phyloP scores from a whole-genome alignment of 2,888 invertebrate genomes.

The Gortyna flavago region DNA sequence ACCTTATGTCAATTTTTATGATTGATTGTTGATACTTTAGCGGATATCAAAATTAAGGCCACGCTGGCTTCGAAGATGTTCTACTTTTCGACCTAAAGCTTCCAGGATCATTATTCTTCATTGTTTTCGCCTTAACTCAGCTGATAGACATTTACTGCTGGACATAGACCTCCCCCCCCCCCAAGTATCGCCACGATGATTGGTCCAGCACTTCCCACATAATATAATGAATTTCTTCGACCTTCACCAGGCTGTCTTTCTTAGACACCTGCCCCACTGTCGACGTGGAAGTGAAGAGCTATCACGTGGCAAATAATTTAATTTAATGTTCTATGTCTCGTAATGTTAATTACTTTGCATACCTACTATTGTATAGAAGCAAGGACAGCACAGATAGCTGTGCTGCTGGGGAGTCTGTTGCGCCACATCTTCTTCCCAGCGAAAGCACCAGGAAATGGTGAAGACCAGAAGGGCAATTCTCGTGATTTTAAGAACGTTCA shows the following conservation, averaged over 20 bases:
- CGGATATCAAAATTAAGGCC: not conserved
- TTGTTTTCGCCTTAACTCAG: not conserved
- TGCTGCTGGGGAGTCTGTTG: too few relatives aligned
- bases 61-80: not conserved
- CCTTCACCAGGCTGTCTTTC: not conserved
- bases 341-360: too few relatives aligned
- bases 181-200: not conserved
- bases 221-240: not conserved
- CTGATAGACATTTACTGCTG: not conserved
- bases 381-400: too few relatives aligned
- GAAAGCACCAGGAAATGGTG: too few relatives aligned
- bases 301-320: too few relatives aligned
- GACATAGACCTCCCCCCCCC: not conserved
- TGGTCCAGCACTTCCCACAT: not conserved
- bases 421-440: too few relatives aligned
- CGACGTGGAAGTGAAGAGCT: not conserved
- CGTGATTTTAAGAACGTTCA: too few relatives aligned
- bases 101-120: not conserved
- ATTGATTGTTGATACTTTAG: slow-evolving; percentile 16
- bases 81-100: not conserved
- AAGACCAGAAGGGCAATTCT: too few relatives aligned
- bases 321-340: too few relatives aligned
- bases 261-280: not conserved
- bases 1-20: slow-evolving; percentile 1
- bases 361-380: too few relatives aligned